Percentiles rank a stretch among this genome's conserved stretches.
These are phyloP conservation scores for Orbicella faveolata DNA, from an alignment of 64 coral and sea anemone genomes.

Conservation along the genomic window DNA sequence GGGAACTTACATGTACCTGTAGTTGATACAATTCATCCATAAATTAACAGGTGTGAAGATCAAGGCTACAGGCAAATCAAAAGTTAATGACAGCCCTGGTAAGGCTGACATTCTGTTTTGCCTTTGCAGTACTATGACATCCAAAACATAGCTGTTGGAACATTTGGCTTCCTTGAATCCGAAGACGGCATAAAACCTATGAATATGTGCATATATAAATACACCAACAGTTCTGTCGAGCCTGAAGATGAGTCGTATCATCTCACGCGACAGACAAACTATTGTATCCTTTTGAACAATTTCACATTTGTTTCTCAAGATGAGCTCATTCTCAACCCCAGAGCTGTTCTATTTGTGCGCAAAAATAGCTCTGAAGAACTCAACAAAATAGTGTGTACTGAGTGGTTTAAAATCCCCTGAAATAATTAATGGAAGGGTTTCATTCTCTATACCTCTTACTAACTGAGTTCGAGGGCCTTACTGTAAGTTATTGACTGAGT, in stretches of 20 bases:
- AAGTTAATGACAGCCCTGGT: neutral
- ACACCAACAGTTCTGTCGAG: constrained; percentile 66
- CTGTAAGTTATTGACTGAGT: no score
- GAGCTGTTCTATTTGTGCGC: no score
- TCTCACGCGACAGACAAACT: constrained; percentile 55
- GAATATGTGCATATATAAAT: constrained; percentile 47
- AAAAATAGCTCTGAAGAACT: no score
- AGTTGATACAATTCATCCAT: no score
- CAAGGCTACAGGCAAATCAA: neutral
- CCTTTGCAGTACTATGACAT: constrained; percentile 70
- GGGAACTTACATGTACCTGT: no score
- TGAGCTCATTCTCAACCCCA: no score
- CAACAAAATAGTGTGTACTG: neutral
- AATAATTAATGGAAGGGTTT: no score
- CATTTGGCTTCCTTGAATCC: constrained; percentile 36
- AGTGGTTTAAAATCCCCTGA: no score
- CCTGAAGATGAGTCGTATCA: constrained; percentile 75
- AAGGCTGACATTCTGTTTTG: neutral
- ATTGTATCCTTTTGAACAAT: constrained; percentile 62
- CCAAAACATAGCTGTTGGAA: constrained; percentile 67
- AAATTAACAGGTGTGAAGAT: no score
- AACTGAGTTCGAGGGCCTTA: no score
- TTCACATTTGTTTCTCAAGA: no score
- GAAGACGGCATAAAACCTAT: constrained; percentile 16
- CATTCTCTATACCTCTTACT: neutral